Base-by-base conservation (phyloP, 2,797 vertebrate genomes). In the Moxostoma hubbsi region DNA sequence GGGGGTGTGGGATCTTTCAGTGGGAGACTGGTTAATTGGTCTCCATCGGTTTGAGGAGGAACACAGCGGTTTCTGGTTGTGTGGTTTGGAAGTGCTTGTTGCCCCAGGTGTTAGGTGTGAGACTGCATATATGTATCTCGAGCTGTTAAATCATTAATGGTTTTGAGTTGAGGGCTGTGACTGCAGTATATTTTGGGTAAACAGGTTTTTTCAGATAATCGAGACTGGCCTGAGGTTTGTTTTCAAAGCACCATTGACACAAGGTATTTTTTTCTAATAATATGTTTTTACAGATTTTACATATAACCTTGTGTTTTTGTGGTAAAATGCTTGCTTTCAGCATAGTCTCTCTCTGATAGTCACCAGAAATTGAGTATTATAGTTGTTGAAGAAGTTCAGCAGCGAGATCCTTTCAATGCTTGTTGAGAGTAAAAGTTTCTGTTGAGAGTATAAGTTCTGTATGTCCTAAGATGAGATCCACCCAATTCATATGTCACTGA, bases 21-120 rank as follows among this genome's bases (percentile, higher is more conserved):
- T 59, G 16, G 49, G 50, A 62, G 75, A 36, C 18, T 62, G 54
- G 16, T 67, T 73, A 24, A 24, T 78, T 49, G 64, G 49, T 69
- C 68, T 24, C 65, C 4, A 7, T 67, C 9, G 54, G 61, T 68
- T 62, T 43, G 16, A 72, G 24, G 58, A 71, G 55, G 53, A 73
- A 64, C 82, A 67, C 77, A 82, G 80, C 73, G 83, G 80, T 75
- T 82, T 80, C 65, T 61, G 58, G 24, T 61, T 70, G 46, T 69
- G 75, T 76, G 72, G 2, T 80, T 67, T 71, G 24, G 24, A 69
- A 36, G 70, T 18, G 55, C 72, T 69, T 47, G 68, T 79, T 73
- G 77, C 62, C 73, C 71, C 73, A 82, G 82, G 83, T 85, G 83
- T 80, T 77, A 51, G 77, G 43, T 50, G 7, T 51, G 43, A 24